These are phyloP conservation scores for Caenorhabditis sp. DNA, from an alignment of 2,888 invertebrate species.

Conservation along the genomic window DNA sequence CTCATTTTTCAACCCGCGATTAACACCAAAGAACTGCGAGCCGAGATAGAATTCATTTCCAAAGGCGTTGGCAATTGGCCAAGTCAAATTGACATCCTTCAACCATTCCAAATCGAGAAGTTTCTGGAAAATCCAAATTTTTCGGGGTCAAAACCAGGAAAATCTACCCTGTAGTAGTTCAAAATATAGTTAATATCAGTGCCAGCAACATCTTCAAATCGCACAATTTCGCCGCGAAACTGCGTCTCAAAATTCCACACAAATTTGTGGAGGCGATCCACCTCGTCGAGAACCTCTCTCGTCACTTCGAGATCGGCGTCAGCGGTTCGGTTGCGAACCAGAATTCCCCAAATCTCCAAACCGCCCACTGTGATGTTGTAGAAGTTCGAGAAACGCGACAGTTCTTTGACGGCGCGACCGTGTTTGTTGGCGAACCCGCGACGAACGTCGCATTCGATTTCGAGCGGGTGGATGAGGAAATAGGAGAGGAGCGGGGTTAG, in stretches of 20 bases:
- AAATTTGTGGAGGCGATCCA: constrained; percentile 53
- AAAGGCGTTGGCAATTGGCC: constrained; percentile 56
- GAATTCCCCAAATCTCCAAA: constrained; percentile 62
- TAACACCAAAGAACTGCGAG: constrained; percentile 66
- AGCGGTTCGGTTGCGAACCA: constrained; percentile 49
- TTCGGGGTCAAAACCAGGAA: constrained; percentile 3
- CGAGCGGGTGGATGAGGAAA: constrained; percentile 54
- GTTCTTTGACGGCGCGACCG: constrained; percentile 58
- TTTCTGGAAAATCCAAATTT: constrained; percentile 21
- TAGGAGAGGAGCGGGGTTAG: constrained; percentile 51
- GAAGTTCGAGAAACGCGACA: constrained; percentile 56
- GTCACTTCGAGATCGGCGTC: constrained; percentile 46
- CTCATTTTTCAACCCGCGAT: constrained; percentile 2
- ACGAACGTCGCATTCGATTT: constrained; percentile 63
- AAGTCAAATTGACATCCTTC: constrained; percentile 49
- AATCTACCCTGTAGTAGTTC: constrained; percentile 48
- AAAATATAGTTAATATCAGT: constrained; percentile 53
- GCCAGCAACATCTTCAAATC: constrained; percentile 43
- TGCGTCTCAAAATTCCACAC: constrained; percentile 46
- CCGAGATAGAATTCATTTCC: constrained; percentile 54
- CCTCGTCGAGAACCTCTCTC: constrained; percentile 50
- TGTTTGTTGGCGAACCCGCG: constrained; percentile 63
- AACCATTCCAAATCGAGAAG: constrained; percentile 42
- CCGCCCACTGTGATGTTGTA: constrained; percentile 61
- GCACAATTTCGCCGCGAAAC: constrained; percentile 29